Evolutionary conservation across 2,113 vertebrate species (phyloP).

Genomic region (Verasper variegatus): DNA sequence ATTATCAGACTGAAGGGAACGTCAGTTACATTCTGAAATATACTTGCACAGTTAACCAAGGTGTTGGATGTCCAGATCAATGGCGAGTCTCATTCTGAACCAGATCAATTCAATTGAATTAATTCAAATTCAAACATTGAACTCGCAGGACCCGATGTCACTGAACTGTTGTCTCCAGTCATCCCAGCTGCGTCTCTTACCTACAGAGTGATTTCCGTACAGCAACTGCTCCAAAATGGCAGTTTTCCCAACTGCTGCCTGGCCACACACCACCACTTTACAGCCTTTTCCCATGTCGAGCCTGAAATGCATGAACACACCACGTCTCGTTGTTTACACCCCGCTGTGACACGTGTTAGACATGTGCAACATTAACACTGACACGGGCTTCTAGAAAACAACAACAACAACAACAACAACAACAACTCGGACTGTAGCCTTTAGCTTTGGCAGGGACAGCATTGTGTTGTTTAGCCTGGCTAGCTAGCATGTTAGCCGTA

Average conservation of each 20-base stretch:
- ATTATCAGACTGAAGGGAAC: not conserved
- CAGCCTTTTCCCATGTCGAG: conserved; percentile 92
- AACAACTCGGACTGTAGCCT: not conserved
- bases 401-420: not conserved
- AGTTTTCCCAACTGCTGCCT: conserved; percentile 92
- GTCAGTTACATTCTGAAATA: not conserved
- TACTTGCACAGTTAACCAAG: not conserved
- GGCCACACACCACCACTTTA: conserved; percentile 94
- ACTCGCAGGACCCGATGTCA: no score
- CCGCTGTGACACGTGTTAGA: no score
- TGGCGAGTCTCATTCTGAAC: no score
- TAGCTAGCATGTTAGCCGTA: conserved; percentile 25
- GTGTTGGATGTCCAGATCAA: not conserved
- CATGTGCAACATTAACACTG: no score
- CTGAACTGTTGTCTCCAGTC: not conserved
- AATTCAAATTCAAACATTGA: not conserved
- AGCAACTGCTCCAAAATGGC: conserved; percentile 94
- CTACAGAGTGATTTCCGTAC: conserved; percentile 88
- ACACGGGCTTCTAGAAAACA: not conserved
- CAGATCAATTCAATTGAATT: no score
- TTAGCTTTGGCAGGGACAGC: not conserved
- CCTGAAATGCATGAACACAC: conserved; percentile 26
- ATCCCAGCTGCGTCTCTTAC: conserved; percentile 78
- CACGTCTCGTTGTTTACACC: not conserved
- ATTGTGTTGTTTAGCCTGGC: conserved; percentile 36